These are phyloP conservation scores for Stratiolaelaps scimitus DNA, from an alignment of 1,140 invertebrate species.

Conservation along the genomic window DNA sequence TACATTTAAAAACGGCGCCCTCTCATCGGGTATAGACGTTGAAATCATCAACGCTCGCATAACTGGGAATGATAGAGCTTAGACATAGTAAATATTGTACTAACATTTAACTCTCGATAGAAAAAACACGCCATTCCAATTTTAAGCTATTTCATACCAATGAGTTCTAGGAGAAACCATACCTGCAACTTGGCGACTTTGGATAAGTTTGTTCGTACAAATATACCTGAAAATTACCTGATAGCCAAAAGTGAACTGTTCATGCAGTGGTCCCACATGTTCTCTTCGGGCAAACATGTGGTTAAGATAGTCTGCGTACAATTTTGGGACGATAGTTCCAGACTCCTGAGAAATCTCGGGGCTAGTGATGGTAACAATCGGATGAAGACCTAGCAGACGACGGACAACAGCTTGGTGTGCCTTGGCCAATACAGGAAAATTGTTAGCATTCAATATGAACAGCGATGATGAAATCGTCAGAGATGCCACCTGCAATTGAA, in stretches of 20 bases:
- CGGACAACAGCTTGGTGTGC: constrained; percentile 5
- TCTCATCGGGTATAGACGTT: too few species aligned
- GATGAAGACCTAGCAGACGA: constrained; percentile 12
- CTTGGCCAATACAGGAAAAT: constrained; percentile 18
- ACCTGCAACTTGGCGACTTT: too few species aligned
- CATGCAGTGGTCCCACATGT: constrained; percentile 20
- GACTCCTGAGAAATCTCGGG: neutral
- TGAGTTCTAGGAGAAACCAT: too few species aligned
- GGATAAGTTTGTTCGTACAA: too few species aligned
- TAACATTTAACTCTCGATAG: too few species aligned
- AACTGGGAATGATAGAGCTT: too few species aligned
- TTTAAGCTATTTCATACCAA: too few species aligned
- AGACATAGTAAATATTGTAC: too few species aligned
- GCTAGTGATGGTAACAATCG: neutral
- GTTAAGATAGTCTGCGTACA: constrained; percentile 16
- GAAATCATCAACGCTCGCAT: too few species aligned
- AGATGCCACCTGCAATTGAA: constrained; percentile 10
- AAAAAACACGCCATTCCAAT: too few species aligned
- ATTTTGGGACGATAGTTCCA: neutral
- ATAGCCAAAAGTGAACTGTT: constrained; percentile 8
- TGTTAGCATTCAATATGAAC: constrained; percentile 12
- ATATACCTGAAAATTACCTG: too few species aligned
- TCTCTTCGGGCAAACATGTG: constrained; percentile 26
- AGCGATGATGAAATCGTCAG: neutral
- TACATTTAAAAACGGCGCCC: too few species aligned